Conservation (phyloP, 1,140 invertebrate species). For the Philopotamus ludificatus region DNA sequence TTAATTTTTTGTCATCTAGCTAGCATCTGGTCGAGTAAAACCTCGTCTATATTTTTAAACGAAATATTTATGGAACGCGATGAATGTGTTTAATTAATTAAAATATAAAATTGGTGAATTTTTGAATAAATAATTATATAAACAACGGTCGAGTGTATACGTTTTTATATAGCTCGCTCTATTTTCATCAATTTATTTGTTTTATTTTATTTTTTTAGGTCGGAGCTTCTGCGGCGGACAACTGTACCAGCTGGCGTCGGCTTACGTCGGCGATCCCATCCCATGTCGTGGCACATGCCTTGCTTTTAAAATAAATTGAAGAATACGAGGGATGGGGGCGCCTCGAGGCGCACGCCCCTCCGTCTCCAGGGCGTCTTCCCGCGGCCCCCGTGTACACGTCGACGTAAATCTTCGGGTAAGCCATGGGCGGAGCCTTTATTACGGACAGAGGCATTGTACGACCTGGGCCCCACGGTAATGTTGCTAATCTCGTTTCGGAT, state of each 20-base stretch:
- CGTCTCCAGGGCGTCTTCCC: background rate
- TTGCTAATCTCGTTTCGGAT: slow-evolving; percentile 34
- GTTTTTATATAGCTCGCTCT: too few relatives aligned
- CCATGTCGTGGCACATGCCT: slow-evolving; percentile 30
- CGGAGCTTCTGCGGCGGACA: background rate
- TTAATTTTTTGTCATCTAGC: too few relatives aligned
- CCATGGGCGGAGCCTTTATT: slow-evolving; percentile 31
- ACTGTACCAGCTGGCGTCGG: background rate
- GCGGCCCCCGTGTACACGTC: background rate
- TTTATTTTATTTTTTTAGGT: background rate
- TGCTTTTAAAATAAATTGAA: slow-evolving; percentile 41
- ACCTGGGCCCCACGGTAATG: slow-evolving; percentile 22
- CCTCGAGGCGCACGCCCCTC: slow-evolving; percentile 7
- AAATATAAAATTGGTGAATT: too few relatives aligned
- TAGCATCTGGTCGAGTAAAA: too few relatives aligned
- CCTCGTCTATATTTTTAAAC: background rate
- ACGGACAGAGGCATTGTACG: slow-evolving; percentile 16
- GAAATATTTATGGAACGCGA: background rate
- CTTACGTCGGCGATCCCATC: background rate
- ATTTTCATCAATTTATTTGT: too few relatives aligned
- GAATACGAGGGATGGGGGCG: slow-evolving; percentile 10
- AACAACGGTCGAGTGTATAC: too few relatives aligned
- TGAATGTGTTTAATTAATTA: background rate
- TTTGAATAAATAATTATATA: too few relatives aligned
- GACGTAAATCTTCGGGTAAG: slow-evolving; percentile 24